Evolutionary conservation across 2,113 vertebrate species (phyloP), one percentile per base, ranked within the genome.

Genomic region (Petrocephalus microphthalmus): DNA sequence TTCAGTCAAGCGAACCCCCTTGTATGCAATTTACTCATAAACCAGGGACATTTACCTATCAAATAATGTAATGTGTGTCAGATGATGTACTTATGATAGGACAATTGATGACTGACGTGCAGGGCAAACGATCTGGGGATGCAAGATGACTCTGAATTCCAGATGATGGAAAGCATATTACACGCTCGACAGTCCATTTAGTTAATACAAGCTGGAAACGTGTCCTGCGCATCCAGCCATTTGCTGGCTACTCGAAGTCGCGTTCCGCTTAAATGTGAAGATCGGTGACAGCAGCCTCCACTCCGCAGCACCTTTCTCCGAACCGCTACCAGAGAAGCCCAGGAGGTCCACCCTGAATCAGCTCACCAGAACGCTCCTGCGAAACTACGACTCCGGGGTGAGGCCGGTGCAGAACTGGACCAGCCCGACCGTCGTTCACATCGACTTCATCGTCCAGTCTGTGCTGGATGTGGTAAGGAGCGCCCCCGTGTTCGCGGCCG

Each of bases 341-440:
- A 94, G 93, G 91, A 94, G 95, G 20, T 96, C 96, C 0, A 89
- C 95, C 45, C 88, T 96, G 29, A 94, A 95, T 90, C 95, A 94
- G 86, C 94, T 97, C 91, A 97, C 95, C 84, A 90, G 95, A 78
- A 93, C 93, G 2, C 94, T 98, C 5, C 91, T 97, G 56, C 93
- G 93, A 89, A 95, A 94, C 19, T 97, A 97, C 17, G 93, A 93
- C 90, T 95, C 95, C 57, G 96, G 95, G 5, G 95, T 96, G 29
- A 95, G 97, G 47, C 97, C 97, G 0, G 96, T 98, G 56, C 92
- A 92, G 81, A 93, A 96, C 91, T 97, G 96, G 96, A 95, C 93
- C 1, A 92, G 93, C 47, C 56, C 95, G 1, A 97, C 95, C 57
- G 95, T 92, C 0, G 90, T 97, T 37, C 95, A 95, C 91, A 94